These are phyloP conservation scores for Acipenser oxyrinchus DNA, from an alignment of 2,797 vertebrate species.

Conservation along the genomic window DNA sequence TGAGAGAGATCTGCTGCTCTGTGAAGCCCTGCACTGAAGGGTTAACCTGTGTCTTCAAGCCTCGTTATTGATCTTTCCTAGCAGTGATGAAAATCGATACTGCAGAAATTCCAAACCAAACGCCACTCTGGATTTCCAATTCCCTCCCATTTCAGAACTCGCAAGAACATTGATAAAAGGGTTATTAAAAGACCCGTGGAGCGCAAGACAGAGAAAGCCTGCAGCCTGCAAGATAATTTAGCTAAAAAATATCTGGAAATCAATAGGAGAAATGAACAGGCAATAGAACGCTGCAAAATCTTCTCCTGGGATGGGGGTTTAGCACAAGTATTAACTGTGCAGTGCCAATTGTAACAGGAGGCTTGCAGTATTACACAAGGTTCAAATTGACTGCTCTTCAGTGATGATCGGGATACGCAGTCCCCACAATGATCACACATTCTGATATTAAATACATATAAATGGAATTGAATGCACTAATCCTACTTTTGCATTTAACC, in stretches of 20 bases:
- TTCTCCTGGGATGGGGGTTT: too few relatives aligned
- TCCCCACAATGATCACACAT: too few relatives aligned
- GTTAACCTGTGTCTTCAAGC: conserved; percentile 53
- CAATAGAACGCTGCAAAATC: neutral
- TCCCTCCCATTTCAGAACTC: conserved; percentile 51
- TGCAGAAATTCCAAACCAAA: conserved; percentile 53
- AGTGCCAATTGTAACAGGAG: too few relatives aligned
- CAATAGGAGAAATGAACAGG: neutral
- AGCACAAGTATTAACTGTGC: too few relatives aligned
- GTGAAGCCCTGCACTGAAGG: conserved; percentile 5
- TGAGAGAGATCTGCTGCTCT: neutral
- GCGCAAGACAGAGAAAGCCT: conserved; percentile 1
- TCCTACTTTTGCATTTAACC: too few relatives aligned
- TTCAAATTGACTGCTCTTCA: too few relatives aligned
- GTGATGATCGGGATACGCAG: too few relatives aligned
- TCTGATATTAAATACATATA: too few relatives aligned
- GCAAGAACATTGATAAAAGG: conserved; percentile 52
- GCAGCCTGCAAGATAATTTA: neutral
- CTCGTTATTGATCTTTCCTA: conserved; percentile 51
- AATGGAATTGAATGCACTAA: too few relatives aligned
- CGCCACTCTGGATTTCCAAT: conserved; percentile 45
- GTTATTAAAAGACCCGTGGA: conserved; percentile 40
- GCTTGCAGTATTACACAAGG: too few relatives aligned
- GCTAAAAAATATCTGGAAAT: neutral
- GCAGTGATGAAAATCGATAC: conserved; percentile 59